Base-by-base conservation (phyloP, 2,888 invertebrate species). In the Lacanobia oleracea region DNA sequence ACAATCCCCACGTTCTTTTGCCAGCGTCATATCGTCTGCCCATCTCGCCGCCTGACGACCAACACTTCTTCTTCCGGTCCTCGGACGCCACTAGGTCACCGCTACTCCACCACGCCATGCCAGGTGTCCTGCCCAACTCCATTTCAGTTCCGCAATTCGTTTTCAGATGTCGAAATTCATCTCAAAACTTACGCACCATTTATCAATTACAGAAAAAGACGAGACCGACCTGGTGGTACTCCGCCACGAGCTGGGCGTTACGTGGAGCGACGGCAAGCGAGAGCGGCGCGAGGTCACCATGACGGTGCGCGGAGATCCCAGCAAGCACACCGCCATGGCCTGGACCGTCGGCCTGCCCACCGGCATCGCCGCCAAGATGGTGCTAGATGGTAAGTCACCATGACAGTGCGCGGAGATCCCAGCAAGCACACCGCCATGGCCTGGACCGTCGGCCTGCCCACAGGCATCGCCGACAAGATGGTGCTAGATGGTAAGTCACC, bases 391-490 rank as follows among this genome's bases (percentile, higher is more conserved):
- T 98, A 93, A 92, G 97, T 98, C 65, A 98, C 98, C 80, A 97
- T 99, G 94, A 98, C 99, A 0, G 98, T 98, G 69, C 99, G 99
- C 85, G 99, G 99, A 0, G 97, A 98, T 77, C 95, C 96, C 0
- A 78, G 82, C 21, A 98, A 98, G 1, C 98, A 98, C 93, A 99
- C 99, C 0, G 99, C 99, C 40, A 99, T 99, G 99, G 96, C 96
- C 23, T 87, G 95, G 80, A 96, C 96, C 8, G 96, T 96, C 1
- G 96, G 96, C 0, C 84, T 98, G 97, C 95, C 99, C 98, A 98
- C 99, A 9, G 99, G 99, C 27, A 99, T 99, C 86, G 99, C 99
- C 1, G 97, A 99, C 1, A 99, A 99, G 94, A 99, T 99, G 99
- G 97, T 99, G 77, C 96, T 99, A 18, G 99, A 99, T 93, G 99